These are phyloP conservation scores for Carassius auratus DNA, from an alignment of 2,113 vertebrate genomes.

Conservation along the genomic window DNA sequence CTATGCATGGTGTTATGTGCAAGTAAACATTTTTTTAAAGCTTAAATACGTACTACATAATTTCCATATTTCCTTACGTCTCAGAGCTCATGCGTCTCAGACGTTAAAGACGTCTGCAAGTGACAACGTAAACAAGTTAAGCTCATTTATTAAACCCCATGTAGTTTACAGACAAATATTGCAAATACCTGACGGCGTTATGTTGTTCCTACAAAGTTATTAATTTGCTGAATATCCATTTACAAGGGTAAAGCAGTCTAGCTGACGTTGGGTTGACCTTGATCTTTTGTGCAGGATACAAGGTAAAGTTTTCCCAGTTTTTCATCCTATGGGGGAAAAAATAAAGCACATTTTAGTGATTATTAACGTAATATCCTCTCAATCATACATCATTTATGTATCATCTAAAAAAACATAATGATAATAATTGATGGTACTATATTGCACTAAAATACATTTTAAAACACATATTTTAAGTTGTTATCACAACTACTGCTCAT, in stretches of 20 bases:
- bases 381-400: background rate
- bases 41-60: background rate
- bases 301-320: slow-evolving; percentile 6
- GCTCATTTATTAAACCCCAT: slow-evolving; percentile 32
- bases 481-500: background rate
- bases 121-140: background rate
- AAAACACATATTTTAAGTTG: background rate
- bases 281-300: slow-evolving; percentile 8
- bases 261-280: background rate
- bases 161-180: slow-evolving; percentile 30
- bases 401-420: background rate
- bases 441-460: background rate
- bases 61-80: background rate
- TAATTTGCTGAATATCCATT: slow-evolving; percentile 41
- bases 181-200: slow-evolving; percentile 55
- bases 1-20: background rate
- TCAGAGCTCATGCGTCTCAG: background rate
- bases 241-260: background rate
- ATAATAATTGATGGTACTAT: background rate
- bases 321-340: background rate
- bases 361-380: background rate
- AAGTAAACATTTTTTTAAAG: background rate
- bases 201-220: slow-evolving; percentile 27
- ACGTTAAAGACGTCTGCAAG: background rate
- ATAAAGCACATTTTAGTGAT: background rate